Base-by-base conservation (phyloP, 2,888 invertebrate genomes). In the Tetanocera ferruginea region DNA sequence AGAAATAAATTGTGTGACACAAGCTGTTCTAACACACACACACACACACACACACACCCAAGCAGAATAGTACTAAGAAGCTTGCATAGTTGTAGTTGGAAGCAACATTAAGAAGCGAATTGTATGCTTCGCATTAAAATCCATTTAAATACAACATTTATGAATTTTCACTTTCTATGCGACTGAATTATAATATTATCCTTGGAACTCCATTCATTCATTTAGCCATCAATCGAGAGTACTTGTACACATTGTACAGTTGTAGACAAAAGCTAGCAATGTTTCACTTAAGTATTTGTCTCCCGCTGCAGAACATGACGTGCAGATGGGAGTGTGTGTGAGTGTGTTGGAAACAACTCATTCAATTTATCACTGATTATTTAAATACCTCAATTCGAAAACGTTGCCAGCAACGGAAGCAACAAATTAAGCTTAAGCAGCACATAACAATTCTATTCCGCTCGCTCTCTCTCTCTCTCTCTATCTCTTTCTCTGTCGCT, bases 61-160 rank as follows among this genome's bases (percentile, higher is more conserved):
- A 55, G 14, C 52, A 52, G 52, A 52, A 14, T 6, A 55, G n/a
- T 19, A 14, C 19, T 14, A 52, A 9, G 57, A 23, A 9, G 6
- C 57, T 8, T 52, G 4, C 52, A 14, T 52, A 28, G 57, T 23
- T 60, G 11, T 11, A 28, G 6, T 11, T 23, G 19, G 43, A 6
- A 37, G 43, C 43, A 11, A 23, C 57, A 60, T n/a, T 19, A n/a
- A n/a, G n/a, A n/a, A n/a, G n/a, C 23, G 25, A 6, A 19, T 19
- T 52, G 52, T n/a, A 4, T 23, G 25, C 57, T 25, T 23, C 25
- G 19, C 57, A 60, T 19, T 23, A 60, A 60, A 28, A 60, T 66
- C 66, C 66, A 66, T 66, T 60, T 43, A 66, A 66, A 66, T 34
- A 28, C 28, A 25, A 17, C 66, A 37, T 66, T 66, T 37, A 66